Evolutionary conservation across 2,797 vertebrate genomes (phyloP), one percentile per base, ranked within the genome.

Genomic region (Capromys pilorides): DNA sequence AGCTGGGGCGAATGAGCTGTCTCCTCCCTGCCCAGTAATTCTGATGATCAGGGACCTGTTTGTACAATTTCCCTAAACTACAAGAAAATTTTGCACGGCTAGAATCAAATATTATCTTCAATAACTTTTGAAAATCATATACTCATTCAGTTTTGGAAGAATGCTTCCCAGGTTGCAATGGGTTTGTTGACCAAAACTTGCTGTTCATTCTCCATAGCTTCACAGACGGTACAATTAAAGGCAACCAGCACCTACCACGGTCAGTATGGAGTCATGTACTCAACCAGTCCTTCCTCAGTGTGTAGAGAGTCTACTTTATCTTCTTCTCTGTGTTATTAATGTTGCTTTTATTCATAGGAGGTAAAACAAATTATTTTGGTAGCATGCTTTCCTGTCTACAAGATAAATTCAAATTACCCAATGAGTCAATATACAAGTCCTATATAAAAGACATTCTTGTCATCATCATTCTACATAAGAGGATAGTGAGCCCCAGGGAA

Each of bases 331-430:
- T 24, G 22, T 82, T 86, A 33, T 67, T 90, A 85, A 51, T 90
- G 81, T 26, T 71, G 9, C 39, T 82, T 90, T 73, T 90, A 67
- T 39, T 86, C 16, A 79, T 2, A 24, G 5, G 19, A 92, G 36
- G 51, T 33, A 71, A 89, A 51, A 79, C n/a, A 61, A 84, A 18
- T 54, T 85, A 75, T 16, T 95, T 90, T 6, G 6, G 33, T 54
- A 57, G 51, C 81, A 6, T n/a, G 33, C 19, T 36, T 91, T 91
- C 77, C 85, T 71, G 54, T 84, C 83, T 95, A 73, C 9, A 88
- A 82, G 79, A 51, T 22, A 90, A 81, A 92, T 88, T 90, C 22
- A 82, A 88, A 94, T 64, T 69, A 86, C 57, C 24, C n/a, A 39
- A 9, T 62, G 73, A 92, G n/a, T 90, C 73, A 26, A 94, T 13